phyloP scores from a whole-genome alignment of 2,797 vertebrate genomes.

The Xyrichtys novacula region DNA sequence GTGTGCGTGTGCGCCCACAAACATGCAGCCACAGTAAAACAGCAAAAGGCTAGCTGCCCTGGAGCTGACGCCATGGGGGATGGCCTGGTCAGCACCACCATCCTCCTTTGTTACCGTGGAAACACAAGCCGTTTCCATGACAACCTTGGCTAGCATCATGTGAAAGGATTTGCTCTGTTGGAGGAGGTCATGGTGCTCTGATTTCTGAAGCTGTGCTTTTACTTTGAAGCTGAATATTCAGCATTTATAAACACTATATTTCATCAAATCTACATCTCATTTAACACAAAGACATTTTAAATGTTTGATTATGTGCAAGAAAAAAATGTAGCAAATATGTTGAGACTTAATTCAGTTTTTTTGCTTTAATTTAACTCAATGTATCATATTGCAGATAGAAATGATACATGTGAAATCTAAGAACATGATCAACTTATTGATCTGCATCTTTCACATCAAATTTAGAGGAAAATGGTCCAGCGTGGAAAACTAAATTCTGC shows the following conservation, averaged over 20 bases:
- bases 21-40: not conserved
- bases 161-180: slow-evolving; percentile 9
- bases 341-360: too few relatives aligned
- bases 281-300: too few relatives aligned
- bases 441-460: too few relatives aligned
- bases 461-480: too few relatives aligned
- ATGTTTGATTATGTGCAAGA: too few relatives aligned
- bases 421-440: too few relatives aligned
- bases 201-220: not conserved
- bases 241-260: not conserved
- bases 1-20: not conserved
- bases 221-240: not conserved
- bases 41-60: not conserved
- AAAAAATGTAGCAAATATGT: too few relatives aligned
- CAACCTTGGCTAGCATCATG: slow-evolving; percentile 43
- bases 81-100: slow-evolving; percentile 33
- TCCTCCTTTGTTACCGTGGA: slow-evolving; percentile 44
- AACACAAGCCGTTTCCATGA: slow-evolving; percentile 63
- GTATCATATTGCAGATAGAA: too few relatives aligned
- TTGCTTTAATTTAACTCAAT: too few relatives aligned
- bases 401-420: too few relatives aligned
- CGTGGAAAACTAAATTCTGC: too few relatives aligned
- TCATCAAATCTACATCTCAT: too few relatives aligned
- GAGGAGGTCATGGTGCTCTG: slow-evolving; percentile 2
- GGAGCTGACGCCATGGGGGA: slow-evolving; percentile 24